These are phyloP conservation scores for Laticauda colubrina DNA, from an alignment of 2,113 vertebrate genomes.

Conservation along the genomic window DNA sequence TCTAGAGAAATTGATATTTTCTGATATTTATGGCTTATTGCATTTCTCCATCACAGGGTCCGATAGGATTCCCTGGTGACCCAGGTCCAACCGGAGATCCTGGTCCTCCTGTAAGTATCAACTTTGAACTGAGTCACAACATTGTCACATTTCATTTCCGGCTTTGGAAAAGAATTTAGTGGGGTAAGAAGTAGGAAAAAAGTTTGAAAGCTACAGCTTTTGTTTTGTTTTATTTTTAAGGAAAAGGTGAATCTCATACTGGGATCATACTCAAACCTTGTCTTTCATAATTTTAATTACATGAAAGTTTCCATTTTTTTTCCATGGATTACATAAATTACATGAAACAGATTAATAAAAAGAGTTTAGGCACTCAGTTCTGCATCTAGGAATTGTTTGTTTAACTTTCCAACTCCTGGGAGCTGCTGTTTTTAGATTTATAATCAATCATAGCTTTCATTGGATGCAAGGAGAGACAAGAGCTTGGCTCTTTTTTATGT, in stretches of 20 bases:
- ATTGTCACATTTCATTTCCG: neutral
- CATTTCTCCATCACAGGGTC: constrained; percentile 71
- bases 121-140: too few species aligned
- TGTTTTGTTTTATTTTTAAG: neutral
- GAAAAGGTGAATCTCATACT: neutral
- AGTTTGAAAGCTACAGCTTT: neutral
- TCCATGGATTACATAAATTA: too few species aligned
- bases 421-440: neutral
- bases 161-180: neutral
- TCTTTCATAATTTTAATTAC: neutral
- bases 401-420: neutral
- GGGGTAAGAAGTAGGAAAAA: neutral
- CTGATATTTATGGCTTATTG: accelerated
- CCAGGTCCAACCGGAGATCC: constrained; percentile 79
- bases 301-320: neutral
- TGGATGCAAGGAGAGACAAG: neutral
- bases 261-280: neutral
- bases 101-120: constrained; percentile 74
- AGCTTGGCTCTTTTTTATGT: neutral
- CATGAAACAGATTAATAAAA: neutral
- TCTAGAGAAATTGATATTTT: neutral
- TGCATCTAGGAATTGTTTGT: neutral
- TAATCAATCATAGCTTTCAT: neutral
- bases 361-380: neutral
- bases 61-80: constrained; percentile 81